Conservation (phyloP, 2,113 vertebrate species). For the Notarius lentiginosus region DNA sequence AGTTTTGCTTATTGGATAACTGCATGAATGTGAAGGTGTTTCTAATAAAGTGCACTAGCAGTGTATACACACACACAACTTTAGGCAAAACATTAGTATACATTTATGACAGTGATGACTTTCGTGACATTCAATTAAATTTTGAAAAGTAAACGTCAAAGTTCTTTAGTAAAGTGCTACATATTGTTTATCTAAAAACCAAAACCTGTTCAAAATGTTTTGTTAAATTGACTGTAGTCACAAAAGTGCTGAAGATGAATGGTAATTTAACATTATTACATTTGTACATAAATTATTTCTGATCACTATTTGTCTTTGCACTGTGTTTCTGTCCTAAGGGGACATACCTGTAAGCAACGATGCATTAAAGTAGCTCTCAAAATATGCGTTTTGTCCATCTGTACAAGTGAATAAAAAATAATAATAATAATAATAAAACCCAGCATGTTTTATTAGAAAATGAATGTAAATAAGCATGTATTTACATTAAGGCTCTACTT, state of each 20-base stretch:
- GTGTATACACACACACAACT: not conserved
- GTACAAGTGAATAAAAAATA: constrained; percentile 33
- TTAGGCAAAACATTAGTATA: not conserved
- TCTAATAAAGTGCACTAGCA: not conserved
- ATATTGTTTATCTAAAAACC: not conserved
- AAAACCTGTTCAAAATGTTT: not conserved
- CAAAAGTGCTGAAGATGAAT: not conserved
- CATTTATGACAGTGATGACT: not conserved
- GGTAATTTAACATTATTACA: not conserved
- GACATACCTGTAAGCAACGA: constrained; percentile 12
- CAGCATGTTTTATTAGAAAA: constrained; percentile 47
- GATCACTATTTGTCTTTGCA: constrained; percentile 23
- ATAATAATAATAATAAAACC: constrained; percentile 43
- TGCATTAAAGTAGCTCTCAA: not conserved
- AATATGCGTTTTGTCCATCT: constrained; percentile 9
- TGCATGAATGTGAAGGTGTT: too few species aligned
- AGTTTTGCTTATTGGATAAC: too few species aligned
- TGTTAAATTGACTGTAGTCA: not conserved
- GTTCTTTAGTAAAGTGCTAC: constrained; percentile 30
- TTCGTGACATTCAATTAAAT: not conserved
- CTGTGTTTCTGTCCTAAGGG: constrained; percentile 11
- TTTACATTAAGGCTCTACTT: constrained; percentile 86
- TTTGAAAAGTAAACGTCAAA: constrained; percentile 29
- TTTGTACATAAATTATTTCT: constrained; percentile 25
- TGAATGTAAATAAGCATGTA: constrained; percentile 61